Evolutionary conservation across 2,797 vertebrate species (phyloP).

Genomic region (Toxotes lorentzi): DNA sequence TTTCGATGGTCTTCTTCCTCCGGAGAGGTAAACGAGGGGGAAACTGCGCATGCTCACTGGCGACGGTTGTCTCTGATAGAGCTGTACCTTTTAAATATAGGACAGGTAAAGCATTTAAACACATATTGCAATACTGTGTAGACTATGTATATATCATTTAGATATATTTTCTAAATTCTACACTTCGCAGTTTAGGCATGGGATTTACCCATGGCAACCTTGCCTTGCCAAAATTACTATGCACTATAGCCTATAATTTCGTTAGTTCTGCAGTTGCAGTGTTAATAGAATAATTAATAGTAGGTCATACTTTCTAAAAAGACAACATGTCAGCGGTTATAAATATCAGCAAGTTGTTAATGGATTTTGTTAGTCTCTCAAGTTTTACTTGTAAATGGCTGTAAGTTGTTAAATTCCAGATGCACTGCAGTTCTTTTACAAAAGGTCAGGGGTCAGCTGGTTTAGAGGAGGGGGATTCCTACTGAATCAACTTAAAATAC

Average conservation of each 20-base stretch:
- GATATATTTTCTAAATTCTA: not conserved
- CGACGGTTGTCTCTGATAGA: not conserved
- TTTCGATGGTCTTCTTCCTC: slow-evolving; percentile 83
- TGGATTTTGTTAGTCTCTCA: not conserved
- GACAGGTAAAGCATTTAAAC: not conserved
- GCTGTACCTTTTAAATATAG: no score
- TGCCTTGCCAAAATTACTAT: not conserved
- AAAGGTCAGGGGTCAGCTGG: not conserved
- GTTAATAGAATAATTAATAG: not conserved
- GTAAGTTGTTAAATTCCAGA: not conserved
- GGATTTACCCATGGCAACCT: not conserved
- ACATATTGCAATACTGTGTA: not conserved
- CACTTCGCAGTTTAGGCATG: not conserved
- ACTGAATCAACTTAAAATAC: not conserved
- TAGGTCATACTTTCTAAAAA: not conserved
- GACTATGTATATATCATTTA: not conserved
- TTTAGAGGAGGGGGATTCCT: not conserved
- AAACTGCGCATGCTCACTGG: slow-evolving; percentile 14
- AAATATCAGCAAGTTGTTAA: not conserved
- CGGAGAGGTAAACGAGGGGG: not conserved
- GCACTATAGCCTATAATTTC: not conserved
- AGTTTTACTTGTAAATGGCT: not conserved
- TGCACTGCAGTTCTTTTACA: not conserved
- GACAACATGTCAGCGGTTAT: not conserved
- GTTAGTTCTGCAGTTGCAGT: not conserved